These are phyloP conservation scores for Trematomus bernacchii DNA, from an alignment of 2,797 vertebrate species.

Conservation along the genomic window DNA sequence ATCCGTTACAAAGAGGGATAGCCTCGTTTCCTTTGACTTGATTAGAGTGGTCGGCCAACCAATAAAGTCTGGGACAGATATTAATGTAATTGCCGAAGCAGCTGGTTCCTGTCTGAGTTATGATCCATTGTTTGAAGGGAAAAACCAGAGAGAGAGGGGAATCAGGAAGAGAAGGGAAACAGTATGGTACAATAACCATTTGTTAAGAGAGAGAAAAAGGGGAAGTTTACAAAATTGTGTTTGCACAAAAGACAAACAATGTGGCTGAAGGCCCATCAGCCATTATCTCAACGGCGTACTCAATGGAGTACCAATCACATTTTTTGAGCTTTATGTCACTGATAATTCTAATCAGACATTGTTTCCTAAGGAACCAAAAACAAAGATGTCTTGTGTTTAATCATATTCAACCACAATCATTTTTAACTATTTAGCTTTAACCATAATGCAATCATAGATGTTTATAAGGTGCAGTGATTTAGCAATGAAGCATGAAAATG, in stretches of 20 bases:
- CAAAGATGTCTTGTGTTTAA: neutral
- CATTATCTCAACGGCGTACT: neutral
- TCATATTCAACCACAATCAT: neutral
- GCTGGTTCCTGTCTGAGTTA: constrained; percentile 73
- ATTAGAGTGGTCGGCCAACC: constrained; percentile 54
- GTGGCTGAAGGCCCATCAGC: neutral
- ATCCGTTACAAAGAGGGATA: constrained; percentile 40
- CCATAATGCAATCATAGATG: neutral
- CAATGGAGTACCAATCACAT: constrained; percentile 11
- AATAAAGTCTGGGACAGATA: constrained; percentile 72
- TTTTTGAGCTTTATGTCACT: neutral
- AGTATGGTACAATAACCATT: constrained; percentile 48
- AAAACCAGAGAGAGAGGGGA: constrained; percentile 4
- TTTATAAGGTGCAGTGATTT: neutral
- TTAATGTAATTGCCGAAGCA: constrained; percentile 75
- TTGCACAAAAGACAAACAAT: constrained; percentile 47
- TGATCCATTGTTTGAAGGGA: constrained; percentile 70
- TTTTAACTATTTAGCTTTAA: neutral
- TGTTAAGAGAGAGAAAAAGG: constrained; percentile 59
- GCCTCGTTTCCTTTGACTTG: constrained; percentile 58
- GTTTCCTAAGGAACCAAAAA: neutral
- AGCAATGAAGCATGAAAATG: neutral
- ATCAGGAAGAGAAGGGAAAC: constrained; percentile 37
- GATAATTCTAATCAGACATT: neutral
- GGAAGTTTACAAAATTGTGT: constrained; percentile 61